Percentiles rank a stretch among this genome's conserved stretches.
These are phyloP conservation scores for Brachyptera putata DNA, from an alignment of 2,888 invertebrate genomes.

Conservation along the genomic window DNA sequence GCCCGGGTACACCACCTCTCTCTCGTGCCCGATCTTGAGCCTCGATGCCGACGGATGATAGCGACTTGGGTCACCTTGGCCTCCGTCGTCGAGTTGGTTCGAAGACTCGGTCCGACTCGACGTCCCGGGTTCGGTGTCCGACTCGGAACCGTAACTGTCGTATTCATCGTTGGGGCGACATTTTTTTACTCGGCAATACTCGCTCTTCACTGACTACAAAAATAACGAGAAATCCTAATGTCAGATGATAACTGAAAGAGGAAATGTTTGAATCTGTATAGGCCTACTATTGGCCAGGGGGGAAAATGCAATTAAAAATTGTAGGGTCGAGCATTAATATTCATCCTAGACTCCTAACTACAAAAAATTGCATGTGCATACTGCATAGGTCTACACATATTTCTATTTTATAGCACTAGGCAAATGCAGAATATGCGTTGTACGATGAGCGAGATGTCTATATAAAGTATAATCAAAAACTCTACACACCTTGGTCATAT, in stretches of 20 bases:
- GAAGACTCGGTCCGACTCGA: conserved; percentile 36
- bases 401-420: too few species aligned
- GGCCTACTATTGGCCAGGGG: too few species aligned
- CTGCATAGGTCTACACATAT: too few species aligned
- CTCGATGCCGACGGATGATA: conserved; percentile 25
- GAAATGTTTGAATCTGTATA: background rate
- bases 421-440: too few species aligned
- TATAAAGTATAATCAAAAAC: too few species aligned
- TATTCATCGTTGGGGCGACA: conserved; percentile 30
- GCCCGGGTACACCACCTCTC: conserved; percentile 24
- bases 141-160: conserved; percentile 35
- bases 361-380: too few species aligned
- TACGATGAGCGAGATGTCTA: too few species aligned
- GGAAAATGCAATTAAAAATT: too few species aligned
- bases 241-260: background rate
- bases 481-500: too few species aligned
- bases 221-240: background rate
- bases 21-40: conserved; percentile 9
- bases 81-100: conserved; percentile 34
- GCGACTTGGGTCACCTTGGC: conserved; percentile 21
- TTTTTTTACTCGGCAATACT: conserved; percentile 30
- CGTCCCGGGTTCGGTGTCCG: conserved; percentile 35
- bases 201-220: conserved; percentile 29
- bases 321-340: too few species aligned
- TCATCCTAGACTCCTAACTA: too few species aligned